Evolutionary conservation across 2,797 vertebrate species (phyloP), one percentile per base, ranked within the genome.

Genomic region (Rhodeus uyekii): DNA sequence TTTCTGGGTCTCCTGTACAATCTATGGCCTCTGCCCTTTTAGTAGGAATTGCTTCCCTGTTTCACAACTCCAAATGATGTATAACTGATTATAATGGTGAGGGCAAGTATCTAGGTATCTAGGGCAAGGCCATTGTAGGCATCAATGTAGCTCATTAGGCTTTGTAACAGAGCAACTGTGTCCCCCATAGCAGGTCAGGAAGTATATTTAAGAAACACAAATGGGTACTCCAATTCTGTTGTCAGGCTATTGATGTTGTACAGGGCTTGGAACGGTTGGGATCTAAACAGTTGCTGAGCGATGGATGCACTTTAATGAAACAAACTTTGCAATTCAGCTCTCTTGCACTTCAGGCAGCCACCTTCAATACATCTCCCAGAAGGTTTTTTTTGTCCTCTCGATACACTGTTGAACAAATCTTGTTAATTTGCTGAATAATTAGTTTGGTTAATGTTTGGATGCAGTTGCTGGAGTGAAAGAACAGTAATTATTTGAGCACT

Each of bases 401-500:
- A 38, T 67, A 68, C 71, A 44, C 29, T 63, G 44, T 68, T 61
- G 3, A 46, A 67, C 55, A 42, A 58, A 58, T 63, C 55, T 65
- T 6, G 55, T 65, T 85, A 65, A 72, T 67, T 63, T 80, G 42
- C 13, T 42, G 22, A 50, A 81, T 83, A 78, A 79, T 85, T 78
- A 81, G 38, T n/a, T n/a, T n/a, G n/a, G n/a, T n/a, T n/a, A n/a
- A 50, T 42, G 46, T 72, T 81, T 76, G 39, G 34, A 69, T 63
- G 32, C 64, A 60, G 75, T 67, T 81, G 34, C 58, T 83, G 34
- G n/a, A n/a, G 29, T 39, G 58, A 74, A 85, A 76, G 46, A 50
- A 53, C 34, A 36, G 81, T 82, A 82, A 84, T 85, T 76, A 84
- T 82, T 82, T 79, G 74, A 46, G 18, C 60, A 80, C 80, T 80